Conservation (phyloP, 2,113 vertebrate genomes). For the Panurus biarmicus region DNA sequence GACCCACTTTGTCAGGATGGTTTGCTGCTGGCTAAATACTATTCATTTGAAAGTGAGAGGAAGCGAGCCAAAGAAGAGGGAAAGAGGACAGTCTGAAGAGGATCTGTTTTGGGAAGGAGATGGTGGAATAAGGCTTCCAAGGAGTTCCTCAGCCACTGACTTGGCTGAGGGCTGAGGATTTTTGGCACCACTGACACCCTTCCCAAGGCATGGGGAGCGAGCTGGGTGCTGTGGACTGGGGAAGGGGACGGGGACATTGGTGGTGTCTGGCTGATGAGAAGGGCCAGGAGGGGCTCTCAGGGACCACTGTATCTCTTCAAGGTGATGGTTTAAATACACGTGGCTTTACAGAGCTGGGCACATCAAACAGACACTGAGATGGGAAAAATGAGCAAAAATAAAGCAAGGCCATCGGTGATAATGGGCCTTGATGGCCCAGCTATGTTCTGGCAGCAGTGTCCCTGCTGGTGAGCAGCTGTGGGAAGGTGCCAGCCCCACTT, state of each 20-base stretch:
- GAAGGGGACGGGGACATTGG: background rate
- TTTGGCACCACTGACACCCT: fast-evolving
- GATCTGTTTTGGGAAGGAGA: background rate
- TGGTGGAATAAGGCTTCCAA: background rate
- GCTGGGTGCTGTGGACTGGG: background rate
- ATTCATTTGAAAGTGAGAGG: background rate
- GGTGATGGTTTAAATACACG: fast-evolving
- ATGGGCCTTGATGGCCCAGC: background rate
- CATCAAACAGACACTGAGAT: background rate
- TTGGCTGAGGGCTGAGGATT: background rate
- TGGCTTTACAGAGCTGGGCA: fast-evolving
- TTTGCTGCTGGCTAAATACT: conserved; percentile 37
- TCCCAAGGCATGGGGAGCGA: fast-evolving
- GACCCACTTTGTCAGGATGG: conserved; percentile 18
- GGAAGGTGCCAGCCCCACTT: background rate
- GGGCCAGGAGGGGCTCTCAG: background rate
- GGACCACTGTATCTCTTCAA: background rate
- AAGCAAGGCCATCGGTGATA: background rate
- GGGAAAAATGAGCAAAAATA: background rate
- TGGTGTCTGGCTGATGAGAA: background rate
- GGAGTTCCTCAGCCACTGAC: background rate
- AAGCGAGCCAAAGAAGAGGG: background rate
- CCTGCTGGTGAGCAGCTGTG: background rate
- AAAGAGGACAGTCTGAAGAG: background rate
- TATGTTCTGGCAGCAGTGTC: background rate